Percentiles rank a stretch among this genome's conserved stretches.
Conservation (phyloP, 2,888 invertebrate genomes). For the Eurytoma californica region DNA sequence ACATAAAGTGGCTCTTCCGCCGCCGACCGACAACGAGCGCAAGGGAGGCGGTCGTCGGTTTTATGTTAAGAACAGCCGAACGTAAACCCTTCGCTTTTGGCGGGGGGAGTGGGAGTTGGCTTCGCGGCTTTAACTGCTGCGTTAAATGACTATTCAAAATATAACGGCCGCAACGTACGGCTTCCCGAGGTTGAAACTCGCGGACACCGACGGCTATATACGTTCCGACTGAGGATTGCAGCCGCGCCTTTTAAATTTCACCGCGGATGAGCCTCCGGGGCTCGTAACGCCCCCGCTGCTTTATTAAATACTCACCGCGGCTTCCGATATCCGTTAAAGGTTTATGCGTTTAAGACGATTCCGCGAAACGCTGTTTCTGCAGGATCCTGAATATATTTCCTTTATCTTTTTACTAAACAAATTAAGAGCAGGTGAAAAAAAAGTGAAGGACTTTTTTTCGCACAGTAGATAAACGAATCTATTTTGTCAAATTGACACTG, state of each 20-base stretch:
- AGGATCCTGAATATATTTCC: too few species aligned
- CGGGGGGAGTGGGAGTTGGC: background rate
- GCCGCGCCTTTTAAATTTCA: background rate
- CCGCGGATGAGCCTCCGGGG: background rate
- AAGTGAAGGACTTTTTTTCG: too few species aligned
- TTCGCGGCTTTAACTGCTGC: constrained; percentile 39
- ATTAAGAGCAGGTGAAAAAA: too few species aligned
- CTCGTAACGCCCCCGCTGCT: too few species aligned
- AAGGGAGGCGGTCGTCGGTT: background rate
- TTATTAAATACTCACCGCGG: too few species aligned
- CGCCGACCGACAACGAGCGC: background rate
- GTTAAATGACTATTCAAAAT: constrained; percentile 49
- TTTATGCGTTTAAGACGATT: too few species aligned
- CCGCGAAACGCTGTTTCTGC: too few species aligned
- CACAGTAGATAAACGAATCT: too few species aligned
- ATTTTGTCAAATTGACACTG: too few species aligned
- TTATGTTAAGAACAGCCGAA: constrained; percentile 39
- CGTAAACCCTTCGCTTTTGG: constrained; percentile 38
- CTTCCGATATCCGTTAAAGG: too few species aligned
- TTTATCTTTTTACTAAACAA: too few species aligned
- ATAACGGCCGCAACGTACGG: constrained; percentile 9
- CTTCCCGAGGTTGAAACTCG: background rate
- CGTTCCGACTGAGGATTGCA: background rate
- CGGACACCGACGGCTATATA: background rate
- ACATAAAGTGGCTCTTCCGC: constrained; percentile 55